Base-by-base conservation (phyloP, 2,888 invertebrate species). In the Polylopha cassiicola region DNA sequence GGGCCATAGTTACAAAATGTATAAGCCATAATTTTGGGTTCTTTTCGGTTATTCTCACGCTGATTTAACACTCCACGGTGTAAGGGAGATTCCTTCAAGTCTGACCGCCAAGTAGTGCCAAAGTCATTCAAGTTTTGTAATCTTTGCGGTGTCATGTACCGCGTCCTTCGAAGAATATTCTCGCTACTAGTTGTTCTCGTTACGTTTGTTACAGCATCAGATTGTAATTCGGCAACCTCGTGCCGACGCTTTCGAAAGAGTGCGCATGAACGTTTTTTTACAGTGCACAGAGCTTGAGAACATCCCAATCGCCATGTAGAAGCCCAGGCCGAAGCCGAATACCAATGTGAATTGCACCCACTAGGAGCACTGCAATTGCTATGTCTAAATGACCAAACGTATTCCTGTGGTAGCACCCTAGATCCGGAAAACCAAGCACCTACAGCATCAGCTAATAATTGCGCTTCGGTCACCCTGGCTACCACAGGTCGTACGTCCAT, bases 1-100 rank as follows among this genome's bases (percentile, higher is more conserved):
- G 85, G 85, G 0, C 82, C 85, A 44, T 85, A 85, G 48, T 85
- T 84, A 49, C 85, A 85, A 55, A 84, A 71, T 2, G 84, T 84
- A 43, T 70, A 81, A 1, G 80, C 80, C 31, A 84, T 59, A 37
- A 84, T 71, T 37, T 67, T 73, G 0, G 70, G 53, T n/a, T 75
- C 73, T 28, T 55, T 58, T 2, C 59, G 53, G 32, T 50, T 58
- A 14, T 51, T 59, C 7, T 51, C 46, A 6, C 47, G 51, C 2
- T 39, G 48, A 2, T 55, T 51, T 2, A 58, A 20, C 21, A 60
- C 38, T 0, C 81, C 82, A 1, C 82, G 67, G 42, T 79, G 66
- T 26, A 82, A 53, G 4, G 77, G 72, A 0, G 78, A 77, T 16
- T 74, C 73, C 8, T 51, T 54, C 3, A 47, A 47, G 3, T 43